phyloP scores from a whole-genome alignment of 30 jellyfish, hydroid and myxozoan genomes.

The Hydractinia symbiolongicarpus region DNA sequence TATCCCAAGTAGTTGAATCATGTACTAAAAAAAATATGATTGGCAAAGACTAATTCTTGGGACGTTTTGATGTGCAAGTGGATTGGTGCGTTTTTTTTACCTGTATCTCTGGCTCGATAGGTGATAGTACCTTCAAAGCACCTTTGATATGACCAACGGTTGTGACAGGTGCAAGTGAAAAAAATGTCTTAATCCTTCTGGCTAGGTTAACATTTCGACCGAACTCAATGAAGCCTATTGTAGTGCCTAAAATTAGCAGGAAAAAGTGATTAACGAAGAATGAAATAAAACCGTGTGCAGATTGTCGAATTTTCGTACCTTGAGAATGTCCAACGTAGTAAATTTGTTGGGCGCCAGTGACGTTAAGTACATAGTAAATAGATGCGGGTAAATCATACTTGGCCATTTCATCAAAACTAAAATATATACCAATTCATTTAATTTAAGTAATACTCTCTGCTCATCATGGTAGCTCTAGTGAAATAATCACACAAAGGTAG shows the following conservation, averaged over 20 bases:
- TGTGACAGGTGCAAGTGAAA: constrained; percentile 69
- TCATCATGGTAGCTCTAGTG: background rate
- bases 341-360: constrained; percentile 45
- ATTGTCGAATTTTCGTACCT: constrained; percentile 6
- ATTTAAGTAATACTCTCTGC: background rate
- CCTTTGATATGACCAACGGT: constrained; percentile 67
- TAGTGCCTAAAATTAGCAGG: constrained; percentile 36
- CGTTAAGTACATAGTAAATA: constrained; percentile 55
- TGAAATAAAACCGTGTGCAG: background rate
- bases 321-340: constrained; percentile 96
- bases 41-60: background rate
- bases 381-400: constrained; percentile 92
- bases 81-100: constrained; percentile 12
- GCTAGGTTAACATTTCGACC: constrained; percentile 54
- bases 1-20: constrained; percentile 65
- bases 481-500: too few species aligned
- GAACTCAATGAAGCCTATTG: constrained; percentile 68
- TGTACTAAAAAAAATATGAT: constrained; percentile 27
- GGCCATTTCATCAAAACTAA: constrained; percentile 98
- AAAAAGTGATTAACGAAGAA: background rate
- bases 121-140: constrained; percentile 47
- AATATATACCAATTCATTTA: background rate
- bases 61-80: background rate
- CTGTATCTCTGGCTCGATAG: constrained; percentile 54
- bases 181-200: constrained; percentile 46